These are phyloP conservation scores for Oeneis ivallda DNA, from an alignment of 2,888 invertebrate species.

Conservation along the genomic window DNA sequence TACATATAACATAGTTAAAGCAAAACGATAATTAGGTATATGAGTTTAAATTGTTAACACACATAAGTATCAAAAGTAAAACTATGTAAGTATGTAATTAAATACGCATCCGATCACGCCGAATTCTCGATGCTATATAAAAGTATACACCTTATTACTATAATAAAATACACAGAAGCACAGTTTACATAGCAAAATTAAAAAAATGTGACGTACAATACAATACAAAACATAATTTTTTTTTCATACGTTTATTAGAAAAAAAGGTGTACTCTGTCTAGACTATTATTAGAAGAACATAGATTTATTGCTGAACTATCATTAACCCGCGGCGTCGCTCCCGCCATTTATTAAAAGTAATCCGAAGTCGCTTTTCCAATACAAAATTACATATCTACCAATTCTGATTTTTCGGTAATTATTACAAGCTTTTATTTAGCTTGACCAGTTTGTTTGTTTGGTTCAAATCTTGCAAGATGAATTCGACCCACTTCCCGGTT, in stretches of 20 bases:
- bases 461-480: too few species aligned
- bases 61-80: not conserved
- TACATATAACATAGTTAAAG: too few species aligned
- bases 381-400: too few species aligned
- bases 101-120: not conserved
- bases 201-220: conserved; percentile 4
- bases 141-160: conserved; percentile 18
- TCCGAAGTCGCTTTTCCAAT: too few species aligned
- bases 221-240: not conserved
- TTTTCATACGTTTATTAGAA: not conserved
- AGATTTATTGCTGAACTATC: too few species aligned
- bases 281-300: too few species aligned
- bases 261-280: not conserved
- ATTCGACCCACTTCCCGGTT: too few species aligned
- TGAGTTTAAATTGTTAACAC: not conserved
- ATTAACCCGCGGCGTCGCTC: too few species aligned
- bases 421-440: too few species aligned
- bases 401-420: too few species aligned
- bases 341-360: too few species aligned
- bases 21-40: not conserved
- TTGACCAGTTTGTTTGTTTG: too few species aligned
- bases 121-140: conserved; percentile 6
- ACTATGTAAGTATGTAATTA: not conserved
- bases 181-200: not conserved
- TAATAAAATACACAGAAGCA: not conserved